Conservation (phyloP, 1,140 invertebrate species). For the Panagrolaimus sp. region DNA sequence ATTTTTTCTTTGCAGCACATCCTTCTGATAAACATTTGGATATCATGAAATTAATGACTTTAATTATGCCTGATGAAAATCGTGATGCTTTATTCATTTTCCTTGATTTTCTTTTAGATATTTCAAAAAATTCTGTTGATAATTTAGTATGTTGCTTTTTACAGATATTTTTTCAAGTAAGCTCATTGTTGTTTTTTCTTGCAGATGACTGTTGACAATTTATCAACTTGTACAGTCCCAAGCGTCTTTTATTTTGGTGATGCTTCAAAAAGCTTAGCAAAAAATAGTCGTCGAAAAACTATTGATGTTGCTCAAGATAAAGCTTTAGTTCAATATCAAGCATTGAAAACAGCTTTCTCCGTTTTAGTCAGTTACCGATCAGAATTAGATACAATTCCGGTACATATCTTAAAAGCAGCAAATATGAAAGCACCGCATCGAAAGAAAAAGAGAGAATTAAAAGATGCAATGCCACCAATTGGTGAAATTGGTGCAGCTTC, state of each 20-base stretch:
- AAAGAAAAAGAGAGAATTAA: background rate
- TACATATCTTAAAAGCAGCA: background rate
- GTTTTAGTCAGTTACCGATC: background rate
- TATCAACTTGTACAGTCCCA: background rate
- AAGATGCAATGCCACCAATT: background rate
- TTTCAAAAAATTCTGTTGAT: background rate
- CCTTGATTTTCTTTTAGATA: background rate
- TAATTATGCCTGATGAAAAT: background rate
- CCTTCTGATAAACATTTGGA: background rate
- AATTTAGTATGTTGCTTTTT: slow-evolving; percentile 3
- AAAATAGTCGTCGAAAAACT: background rate
- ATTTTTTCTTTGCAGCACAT: background rate
- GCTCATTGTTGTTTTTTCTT: background rate
- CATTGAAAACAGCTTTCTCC: background rate
- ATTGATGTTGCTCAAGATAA: background rate
- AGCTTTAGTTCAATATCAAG: background rate
- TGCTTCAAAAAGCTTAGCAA: background rate
- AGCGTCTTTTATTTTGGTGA: background rate
- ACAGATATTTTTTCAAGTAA: background rate
- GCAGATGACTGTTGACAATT: slow-evolving; percentile 1
- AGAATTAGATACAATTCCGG: background rate
- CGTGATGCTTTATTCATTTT: background rate
- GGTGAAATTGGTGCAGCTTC: background rate
- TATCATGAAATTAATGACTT: background rate
- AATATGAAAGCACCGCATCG: background rate